Evolutionary conservation across 1,140 invertebrate species (phyloP).

Genomic region (Dryas iulia): DNA sequence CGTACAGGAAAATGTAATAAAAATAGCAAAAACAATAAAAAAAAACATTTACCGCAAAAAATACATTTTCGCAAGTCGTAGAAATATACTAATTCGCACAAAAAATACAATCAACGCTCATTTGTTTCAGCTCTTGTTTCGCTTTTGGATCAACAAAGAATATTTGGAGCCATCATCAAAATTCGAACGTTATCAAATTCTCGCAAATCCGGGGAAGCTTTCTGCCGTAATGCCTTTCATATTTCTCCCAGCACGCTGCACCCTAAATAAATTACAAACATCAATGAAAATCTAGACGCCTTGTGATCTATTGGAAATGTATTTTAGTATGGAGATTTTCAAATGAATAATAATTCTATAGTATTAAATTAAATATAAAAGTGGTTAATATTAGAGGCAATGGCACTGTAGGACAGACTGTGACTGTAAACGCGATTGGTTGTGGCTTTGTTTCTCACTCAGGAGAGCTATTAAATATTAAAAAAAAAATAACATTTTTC

Average conservation of each 20-base stretch:
- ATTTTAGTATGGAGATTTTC: neutral
- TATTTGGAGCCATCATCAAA: constrained; percentile 46
- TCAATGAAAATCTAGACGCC: constrained; percentile 73
- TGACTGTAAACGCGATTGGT: too few relatives aligned
- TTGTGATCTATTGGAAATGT: constrained; percentile 56
- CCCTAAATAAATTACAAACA: constrained; percentile 74
- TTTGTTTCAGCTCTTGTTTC: neutral
- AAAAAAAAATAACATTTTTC: too few relatives aligned
- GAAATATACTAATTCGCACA: neutral
- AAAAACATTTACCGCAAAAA: too few relatives aligned
- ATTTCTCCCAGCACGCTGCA: constrained; percentile 73
- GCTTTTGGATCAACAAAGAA: constrained; percentile 10
- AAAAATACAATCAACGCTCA: neutral
- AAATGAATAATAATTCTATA: too few relatives aligned
- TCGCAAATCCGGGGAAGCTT: constrained; percentile 73
- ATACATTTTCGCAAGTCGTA: neutral
- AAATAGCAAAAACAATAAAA: too few relatives aligned
- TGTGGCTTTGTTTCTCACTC: too few relatives aligned
- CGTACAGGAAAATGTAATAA: too few relatives aligned
- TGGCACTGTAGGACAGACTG: too few relatives aligned
- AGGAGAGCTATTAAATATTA: too few relatives aligned
- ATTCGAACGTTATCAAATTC: constrained; percentile 70
- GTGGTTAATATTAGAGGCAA: too few relatives aligned
- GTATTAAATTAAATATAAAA: too few relatives aligned
- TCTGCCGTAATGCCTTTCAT: constrained; percentile 75